Evolutionary conservation across 2,113 vertebrate species (phyloP), one percentile per base, ranked within the genome.

Genomic region (Reinhardtius hippoglossoides): DNA sequence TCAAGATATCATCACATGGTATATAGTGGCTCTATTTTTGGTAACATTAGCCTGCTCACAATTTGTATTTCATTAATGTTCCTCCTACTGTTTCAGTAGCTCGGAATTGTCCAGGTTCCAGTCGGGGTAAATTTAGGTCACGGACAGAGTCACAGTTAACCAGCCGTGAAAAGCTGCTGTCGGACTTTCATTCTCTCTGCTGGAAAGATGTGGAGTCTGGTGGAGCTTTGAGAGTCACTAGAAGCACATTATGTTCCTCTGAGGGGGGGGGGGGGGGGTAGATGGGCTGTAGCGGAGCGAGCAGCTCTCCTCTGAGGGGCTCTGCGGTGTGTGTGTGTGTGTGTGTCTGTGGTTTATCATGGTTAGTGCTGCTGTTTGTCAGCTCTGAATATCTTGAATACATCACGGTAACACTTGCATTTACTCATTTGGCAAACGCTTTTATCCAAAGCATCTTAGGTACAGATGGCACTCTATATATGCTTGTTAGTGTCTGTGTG

Each of bases 291-390:
- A 62, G 9, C 5, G 9, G 31, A 21, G 31, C 35, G 20, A 26
- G 54, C 21, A 31, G 57, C 24, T 58, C 57, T 31, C 27, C 58
- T 35, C 18, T 7, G 5, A 58, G 24, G 27, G 14, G 18, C 59
- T 61, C 20, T 40, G 18, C 58, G 4, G 59, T 65, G 62, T 24
- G 23, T 63, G 60, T 65, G 62, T 24, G 23, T 63, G 60, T 63
- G 61, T 44, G 21, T 9, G 13, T 63, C 9, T 46, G 62, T 18
- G 35, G 57, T 15, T 59, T 59, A 35, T 35, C 46, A 50, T 50
- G 18, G 14, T 50, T 50, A 50, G 18, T 18, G 18, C 46, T 50
- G 46, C 46, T 54, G 50, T n/a, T 4, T 54, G 50, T 54, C 40
- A 42, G 40, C 3, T 42, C 46, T 50, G 46, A 50, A 18, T 50